These are phyloP conservation scores for Pavo muticus DNA, from an alignment of 2,113 vertebrate species.

Conservation along the genomic window DNA sequence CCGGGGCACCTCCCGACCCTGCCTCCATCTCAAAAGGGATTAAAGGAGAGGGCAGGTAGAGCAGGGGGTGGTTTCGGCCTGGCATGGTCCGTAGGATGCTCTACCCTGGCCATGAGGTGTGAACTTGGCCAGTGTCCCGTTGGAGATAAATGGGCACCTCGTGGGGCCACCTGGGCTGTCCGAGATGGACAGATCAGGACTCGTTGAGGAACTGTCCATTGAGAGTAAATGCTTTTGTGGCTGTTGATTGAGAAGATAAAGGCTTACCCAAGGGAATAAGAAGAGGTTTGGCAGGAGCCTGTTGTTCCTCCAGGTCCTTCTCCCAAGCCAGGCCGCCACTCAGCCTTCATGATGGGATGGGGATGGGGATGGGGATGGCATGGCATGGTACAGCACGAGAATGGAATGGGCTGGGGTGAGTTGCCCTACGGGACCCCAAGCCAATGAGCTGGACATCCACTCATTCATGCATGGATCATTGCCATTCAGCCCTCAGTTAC, in stretches of 20 bases:
- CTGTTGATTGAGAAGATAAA: neutral
- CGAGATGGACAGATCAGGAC: neutral
- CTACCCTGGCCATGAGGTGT: rapidly evolving
- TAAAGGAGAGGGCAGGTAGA: neutral
- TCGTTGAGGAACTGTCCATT: neutral
- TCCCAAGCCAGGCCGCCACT: neutral
- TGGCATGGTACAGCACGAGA: too few species aligned
- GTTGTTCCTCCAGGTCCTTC: neutral
- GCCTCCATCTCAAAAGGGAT: rapidly evolving
- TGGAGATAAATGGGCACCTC: neutral
- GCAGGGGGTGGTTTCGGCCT: neutral
- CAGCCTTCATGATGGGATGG: neutral
- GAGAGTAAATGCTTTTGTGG: neutral
- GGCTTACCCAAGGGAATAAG: neutral
- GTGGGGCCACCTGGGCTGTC: neutral
- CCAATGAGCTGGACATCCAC: rapidly evolving
- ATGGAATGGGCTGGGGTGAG: too few species aligned
- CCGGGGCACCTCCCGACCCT: neutral
- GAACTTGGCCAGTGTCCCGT: neutral
- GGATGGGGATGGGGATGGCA: too few species aligned
- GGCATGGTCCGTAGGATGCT: neutral
- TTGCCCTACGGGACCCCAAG: neutral
- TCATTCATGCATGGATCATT: rapidly evolving
- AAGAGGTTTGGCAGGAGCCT: neutral
- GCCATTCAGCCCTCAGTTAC: neutral